A percentile compares a stretch with the other conserved stretches of the same genome.
These are phyloP conservation scores for Zeuzera pyrina DNA, from an alignment of 2,888 invertebrate genomes.

Conservation along the genomic window DNA sequence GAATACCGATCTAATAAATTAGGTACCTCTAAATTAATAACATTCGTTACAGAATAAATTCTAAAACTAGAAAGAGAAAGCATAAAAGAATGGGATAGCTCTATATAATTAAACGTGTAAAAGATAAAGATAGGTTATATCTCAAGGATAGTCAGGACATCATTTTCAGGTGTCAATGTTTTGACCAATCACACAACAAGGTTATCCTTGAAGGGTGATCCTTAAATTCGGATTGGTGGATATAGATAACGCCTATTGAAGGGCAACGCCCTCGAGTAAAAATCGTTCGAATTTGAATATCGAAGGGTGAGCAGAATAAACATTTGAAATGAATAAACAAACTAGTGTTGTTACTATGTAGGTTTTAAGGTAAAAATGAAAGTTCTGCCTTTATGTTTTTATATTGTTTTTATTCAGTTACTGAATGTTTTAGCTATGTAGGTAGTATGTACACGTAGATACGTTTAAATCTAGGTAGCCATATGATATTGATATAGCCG, in stretches of 20 bases:
- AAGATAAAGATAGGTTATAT: conserved; percentile 38
- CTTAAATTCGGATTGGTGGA: conserved; percentile 50
- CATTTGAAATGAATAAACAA: no score
- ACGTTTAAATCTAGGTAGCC: no score
- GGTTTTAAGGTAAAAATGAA: no score
- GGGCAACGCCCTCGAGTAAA: conserved; percentile 46
- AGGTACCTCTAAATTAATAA: no score
- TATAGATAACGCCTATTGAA: conserved; percentile 49
- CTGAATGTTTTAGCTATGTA: no score
- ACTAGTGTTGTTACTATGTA: no score
- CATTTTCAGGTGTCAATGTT: conserved; percentile 30
- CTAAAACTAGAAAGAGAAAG: background rate
- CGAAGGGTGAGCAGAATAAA: no score
- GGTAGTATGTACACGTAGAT: no score
- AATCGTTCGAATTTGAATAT: conserved; percentile 60
- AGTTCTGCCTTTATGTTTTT: no score
- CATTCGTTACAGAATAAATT: background rate
- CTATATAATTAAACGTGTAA: conserved; percentile 1
- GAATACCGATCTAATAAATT: no score
- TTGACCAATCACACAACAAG: conserved; percentile 39
- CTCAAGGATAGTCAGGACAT: conserved; percentile 50
- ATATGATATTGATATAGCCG: no score
- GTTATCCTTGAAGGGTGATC: conserved; percentile 61
- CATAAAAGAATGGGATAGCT: conserved; percentile 1
- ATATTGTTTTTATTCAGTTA: no score